These are phyloP conservation scores for Lepus europaeus DNA, from an alignment of 2,113 vertebrate species.

Conservation along the genomic window DNA sequence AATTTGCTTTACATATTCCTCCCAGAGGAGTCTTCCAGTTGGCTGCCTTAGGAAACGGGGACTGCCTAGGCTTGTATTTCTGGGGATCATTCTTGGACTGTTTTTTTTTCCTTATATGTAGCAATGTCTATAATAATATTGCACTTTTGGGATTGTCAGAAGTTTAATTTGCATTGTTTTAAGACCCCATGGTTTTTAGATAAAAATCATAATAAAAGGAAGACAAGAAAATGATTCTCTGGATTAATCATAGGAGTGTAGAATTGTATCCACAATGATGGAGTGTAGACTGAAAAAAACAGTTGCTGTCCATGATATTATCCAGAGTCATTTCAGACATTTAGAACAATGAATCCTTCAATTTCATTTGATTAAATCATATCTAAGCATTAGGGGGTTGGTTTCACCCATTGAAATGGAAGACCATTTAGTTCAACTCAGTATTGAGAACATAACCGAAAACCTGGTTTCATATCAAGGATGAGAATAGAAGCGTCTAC, in stretches of 20 bases:
- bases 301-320: constrained; percentile 41
- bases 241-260: constrained; percentile 44
- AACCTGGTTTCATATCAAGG: constrained; percentile 23
- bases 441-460: constrained; percentile 50
- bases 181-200: constrained; percentile 9
- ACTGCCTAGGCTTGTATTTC: background rate
- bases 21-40: constrained; percentile 14
- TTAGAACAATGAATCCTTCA: background rate
- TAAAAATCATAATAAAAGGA: constrained; percentile 28
- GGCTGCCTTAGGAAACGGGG: constrained; percentile 10
- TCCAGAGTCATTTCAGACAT: constrained; percentile 15
- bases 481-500: background rate
- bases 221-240: constrained; percentile 25
- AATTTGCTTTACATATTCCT: constrained; percentile 64
- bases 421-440: constrained; percentile 54
- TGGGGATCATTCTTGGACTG: background rate
- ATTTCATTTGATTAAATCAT: constrained; percentile 48
- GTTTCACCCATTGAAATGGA: constrained; percentile 54
- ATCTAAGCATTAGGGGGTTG: background rate
- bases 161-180: constrained; percentile 56
- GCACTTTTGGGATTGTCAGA: background rate
- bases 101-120: background rate
- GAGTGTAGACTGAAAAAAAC: constrained; percentile 6
- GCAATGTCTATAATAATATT: background rate
- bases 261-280: constrained; percentile 1